Percentiles rank a stretch among this genome's conserved stretches.
Conservation (phyloP, 2,888 invertebrate genomes). For the Pteria penguin region DNA sequence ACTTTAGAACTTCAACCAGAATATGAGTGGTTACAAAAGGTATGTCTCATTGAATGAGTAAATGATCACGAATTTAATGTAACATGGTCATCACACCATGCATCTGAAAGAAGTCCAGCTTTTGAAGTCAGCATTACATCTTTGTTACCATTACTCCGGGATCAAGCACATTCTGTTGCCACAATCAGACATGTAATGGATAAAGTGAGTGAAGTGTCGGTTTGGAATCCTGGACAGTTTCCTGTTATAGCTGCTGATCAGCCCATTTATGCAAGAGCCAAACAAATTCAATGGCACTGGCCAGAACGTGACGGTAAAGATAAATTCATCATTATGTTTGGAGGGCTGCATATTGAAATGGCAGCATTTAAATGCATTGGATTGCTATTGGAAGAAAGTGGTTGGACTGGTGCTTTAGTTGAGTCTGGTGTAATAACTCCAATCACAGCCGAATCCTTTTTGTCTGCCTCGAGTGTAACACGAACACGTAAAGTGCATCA, state of each 20-base stretch:
- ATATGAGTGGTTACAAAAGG: background rate
- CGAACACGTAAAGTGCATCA: conserved; percentile 55
- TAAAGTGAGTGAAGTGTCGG: conserved; percentile 12
- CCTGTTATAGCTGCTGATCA: conserved; percentile 64
- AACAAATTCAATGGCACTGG: conserved; percentile 65
- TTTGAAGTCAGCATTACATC: background rate
- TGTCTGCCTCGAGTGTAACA: conserved; percentile 45
- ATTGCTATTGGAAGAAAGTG: conserved; percentile 56
- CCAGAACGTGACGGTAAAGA: conserved; percentile 60
- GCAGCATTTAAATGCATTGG: conserved; percentile 61
- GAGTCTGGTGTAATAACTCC: conserved; percentile 58
- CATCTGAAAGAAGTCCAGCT: background rate
- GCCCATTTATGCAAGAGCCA: conserved; percentile 66
- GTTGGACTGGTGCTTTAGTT: conserved; percentile 58
- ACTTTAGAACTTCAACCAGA: background rate
- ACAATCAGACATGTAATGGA: conserved; percentile 34
- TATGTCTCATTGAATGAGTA: background rate
- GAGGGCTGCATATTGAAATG: conserved; percentile 68
- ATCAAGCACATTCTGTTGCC: conserved; percentile 21
- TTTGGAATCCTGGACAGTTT: conserved; percentile 58
- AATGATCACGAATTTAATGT: background rate
- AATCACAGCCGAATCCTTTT: conserved; percentile 59
- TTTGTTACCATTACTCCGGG: conserved; percentile 3
- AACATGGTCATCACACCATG: conserved; percentile 16
- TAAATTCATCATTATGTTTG: conserved; percentile 61